Conservation (phyloP, 1,140 invertebrate genomes). For the Orchesella cincta region DNA sequence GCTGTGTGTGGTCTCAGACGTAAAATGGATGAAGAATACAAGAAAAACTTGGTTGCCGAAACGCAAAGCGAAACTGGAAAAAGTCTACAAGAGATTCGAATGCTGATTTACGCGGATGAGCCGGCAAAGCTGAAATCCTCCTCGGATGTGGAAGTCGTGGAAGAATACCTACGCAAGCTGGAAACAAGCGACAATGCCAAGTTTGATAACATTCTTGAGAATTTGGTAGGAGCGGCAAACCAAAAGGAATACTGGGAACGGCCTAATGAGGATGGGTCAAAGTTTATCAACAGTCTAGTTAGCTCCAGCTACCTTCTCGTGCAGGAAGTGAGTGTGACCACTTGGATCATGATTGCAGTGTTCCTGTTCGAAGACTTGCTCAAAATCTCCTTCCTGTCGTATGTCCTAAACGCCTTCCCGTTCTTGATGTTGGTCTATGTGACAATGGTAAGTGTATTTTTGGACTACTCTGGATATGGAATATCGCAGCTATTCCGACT, state of each 20-base stretch:
- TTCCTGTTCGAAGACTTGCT: slow-evolving; percentile 42
- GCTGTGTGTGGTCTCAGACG: slow-evolving; percentile 29
- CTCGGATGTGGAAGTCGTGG: background rate
- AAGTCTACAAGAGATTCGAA: background rate
- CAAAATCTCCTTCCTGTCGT: slow-evolving; percentile 33
- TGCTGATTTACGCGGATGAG: too few relatives aligned
- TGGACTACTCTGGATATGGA: background rate
- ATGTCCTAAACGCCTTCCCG: slow-evolving; percentile 35
- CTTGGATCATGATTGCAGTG: slow-evolving; percentile 36
- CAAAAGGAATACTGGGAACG: background rate
- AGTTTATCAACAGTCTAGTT: too few relatives aligned
- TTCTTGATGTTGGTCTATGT: slow-evolving; percentile 33
- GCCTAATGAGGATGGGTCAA: too few relatives aligned
- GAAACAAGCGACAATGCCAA: background rate
- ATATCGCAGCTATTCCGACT: background rate
- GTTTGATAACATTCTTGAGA: too few relatives aligned
- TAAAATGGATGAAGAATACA: background rate
- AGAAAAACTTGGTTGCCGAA: background rate
- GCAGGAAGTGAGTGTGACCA: slow-evolving; percentile 18
- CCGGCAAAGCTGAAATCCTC: background rate
- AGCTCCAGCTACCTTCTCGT: slow-evolving; percentile 1
- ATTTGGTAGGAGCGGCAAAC: too few relatives aligned
- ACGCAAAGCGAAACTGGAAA: background rate
- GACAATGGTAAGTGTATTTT: background rate
- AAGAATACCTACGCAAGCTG: too few relatives aligned